Percentiles rank a stretch among this genome's conserved stretches.
phyloP scores from a whole-genome alignment of 2,113 vertebrate genomes.

The Podarcis muralis region DNA sequence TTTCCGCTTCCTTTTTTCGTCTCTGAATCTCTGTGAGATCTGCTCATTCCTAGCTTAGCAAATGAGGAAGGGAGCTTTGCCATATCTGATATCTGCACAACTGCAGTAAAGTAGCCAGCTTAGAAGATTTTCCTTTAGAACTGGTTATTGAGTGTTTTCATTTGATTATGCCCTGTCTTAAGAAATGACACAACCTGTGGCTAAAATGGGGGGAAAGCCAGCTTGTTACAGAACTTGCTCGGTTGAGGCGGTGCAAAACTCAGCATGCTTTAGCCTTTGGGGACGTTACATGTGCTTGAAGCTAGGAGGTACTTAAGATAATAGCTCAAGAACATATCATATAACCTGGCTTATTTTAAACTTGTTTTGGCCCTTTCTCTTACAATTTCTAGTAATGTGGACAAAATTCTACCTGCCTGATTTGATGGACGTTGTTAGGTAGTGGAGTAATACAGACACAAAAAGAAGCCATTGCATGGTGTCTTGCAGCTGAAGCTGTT shows the following conservation, averaged over 20 bases:
- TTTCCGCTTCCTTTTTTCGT: not conserved
- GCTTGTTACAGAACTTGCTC: too few relatives aligned
- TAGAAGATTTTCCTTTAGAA: not conserved
- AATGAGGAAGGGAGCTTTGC: not conserved
- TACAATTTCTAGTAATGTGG: not conserved
- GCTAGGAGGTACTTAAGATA: not conserved
- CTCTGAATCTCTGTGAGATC: not conserved
- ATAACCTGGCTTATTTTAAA: not conserved
- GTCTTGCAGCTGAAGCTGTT: too few relatives aligned
- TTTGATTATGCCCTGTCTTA: not conserved
- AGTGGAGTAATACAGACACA: too few relatives aligned
- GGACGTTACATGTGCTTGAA: not conserved
- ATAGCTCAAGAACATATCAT: not conserved
- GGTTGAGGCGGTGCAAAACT: too few relatives aligned
- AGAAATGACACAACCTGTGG: not conserved
- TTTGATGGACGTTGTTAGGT: not conserved
- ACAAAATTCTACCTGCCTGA: not conserved
- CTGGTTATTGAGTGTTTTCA: not conserved
- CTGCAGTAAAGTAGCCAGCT: not conserved
- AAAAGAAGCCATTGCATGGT: too few relatives aligned
- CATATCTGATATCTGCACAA: not conserved
- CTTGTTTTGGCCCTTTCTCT: not conserved
- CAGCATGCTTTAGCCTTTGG: too few relatives aligned
- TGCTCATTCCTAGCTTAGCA: not conserved
- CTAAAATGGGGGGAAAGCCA: too few relatives aligned